Percentiles rank a stretch among this genome's conserved stretches.
These are phyloP conservation scores for Emmelina monodactyla DNA, from an alignment of 2,888 invertebrate species.

Conservation along the genomic window DNA sequence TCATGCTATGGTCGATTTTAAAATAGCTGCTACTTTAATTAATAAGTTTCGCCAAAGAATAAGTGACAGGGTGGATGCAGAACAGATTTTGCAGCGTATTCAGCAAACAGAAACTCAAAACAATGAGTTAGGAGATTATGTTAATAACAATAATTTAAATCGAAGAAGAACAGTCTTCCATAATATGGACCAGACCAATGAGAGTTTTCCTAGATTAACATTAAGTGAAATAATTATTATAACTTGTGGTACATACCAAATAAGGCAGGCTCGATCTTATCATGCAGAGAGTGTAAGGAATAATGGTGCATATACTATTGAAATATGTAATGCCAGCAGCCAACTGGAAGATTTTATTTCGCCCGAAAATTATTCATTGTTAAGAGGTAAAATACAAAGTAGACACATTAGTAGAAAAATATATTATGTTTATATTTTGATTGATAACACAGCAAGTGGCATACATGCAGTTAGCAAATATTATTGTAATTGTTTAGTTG, in stretches of 20 bases:
- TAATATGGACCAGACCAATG: neutral
- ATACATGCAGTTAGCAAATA: neutral
- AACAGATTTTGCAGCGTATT: neutral
- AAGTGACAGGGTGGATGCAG: neutral
- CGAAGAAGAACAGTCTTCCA: neutral
- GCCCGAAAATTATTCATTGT: neutral
- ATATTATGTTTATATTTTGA: neutral
- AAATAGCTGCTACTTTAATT: neutral
- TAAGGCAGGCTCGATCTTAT: slow-evolving; percentile 7
- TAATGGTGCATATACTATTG: slow-evolving; percentile 7
- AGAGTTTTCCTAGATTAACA: neutral
- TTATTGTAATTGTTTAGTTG: slow-evolving; percentile 1
- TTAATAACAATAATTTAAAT: neutral
- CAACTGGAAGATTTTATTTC: neutral
- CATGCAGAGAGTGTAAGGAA: slow-evolving; percentile 6
- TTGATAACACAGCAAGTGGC: neutral
- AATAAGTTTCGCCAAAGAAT: neutral
- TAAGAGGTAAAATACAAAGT: neutral
- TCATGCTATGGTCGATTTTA: neutral
- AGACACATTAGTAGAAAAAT: neutral
- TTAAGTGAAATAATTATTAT: neutral
- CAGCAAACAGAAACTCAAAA: neutral
- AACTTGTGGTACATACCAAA: slow-evolving; percentile 6
- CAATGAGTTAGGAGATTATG: neutral
- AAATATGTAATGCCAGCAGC: slow-evolving; percentile 3